A percentile compares a stretch with the other conserved stretches of the same genome.
These are phyloP conservation scores for Lepidurus couesii DNA, from an alignment of 1,140 invertebrate genomes.

Conservation along the genomic window DNA sequence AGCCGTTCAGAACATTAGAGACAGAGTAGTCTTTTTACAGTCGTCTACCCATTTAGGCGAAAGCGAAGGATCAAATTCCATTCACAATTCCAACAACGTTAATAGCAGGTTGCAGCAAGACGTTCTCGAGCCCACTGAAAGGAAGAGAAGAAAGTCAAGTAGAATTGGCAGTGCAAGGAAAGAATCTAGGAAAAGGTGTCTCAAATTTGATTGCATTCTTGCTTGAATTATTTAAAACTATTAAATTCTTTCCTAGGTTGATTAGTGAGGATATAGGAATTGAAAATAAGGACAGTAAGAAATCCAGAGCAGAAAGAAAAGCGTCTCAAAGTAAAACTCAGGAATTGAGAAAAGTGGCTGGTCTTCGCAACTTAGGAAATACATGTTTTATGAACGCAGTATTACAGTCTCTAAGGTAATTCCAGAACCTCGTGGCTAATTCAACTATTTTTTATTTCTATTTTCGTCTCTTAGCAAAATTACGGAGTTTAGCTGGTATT, in stretches of 20 bases:
- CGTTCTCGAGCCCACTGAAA: slow-evolving; percentile 39
- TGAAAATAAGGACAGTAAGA: slow-evolving; percentile 43
- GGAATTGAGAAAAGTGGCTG: slow-evolving; percentile 58
- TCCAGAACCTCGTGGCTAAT: slow-evolving; percentile 2
- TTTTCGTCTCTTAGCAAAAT: slow-evolving; percentile 59
- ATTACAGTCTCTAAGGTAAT: slow-evolving; percentile 67
- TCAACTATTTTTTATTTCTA: not conserved
- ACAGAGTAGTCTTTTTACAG: slow-evolving; percentile 38
- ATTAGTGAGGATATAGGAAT: slow-evolving; percentile 39
- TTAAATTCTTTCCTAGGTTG: not conserved
- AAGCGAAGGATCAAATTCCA: not conserved
- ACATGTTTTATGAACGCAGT: slow-evolving; percentile 88
- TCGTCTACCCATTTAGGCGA: not conserved
- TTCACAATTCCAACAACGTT: not conserved
- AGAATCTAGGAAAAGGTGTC: not conserved
- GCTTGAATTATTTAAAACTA: not conserved
- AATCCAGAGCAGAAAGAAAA: slow-evolving; percentile 44
- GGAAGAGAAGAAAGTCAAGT: not conserved
- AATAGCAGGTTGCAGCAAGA: not conserved
- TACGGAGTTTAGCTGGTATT: slow-evolving; percentile 74
- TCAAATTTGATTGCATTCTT: not conserved
- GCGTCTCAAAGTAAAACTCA: slow-evolving; percentile 15
- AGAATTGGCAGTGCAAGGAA: not conserved
- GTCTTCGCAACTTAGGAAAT: slow-evolving; percentile 76
- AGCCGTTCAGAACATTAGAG: slow-evolving; percentile 56